phyloP scores from a whole-genome alignment of 2,797 vertebrate genomes.

The Lagodon rhomboides region DNA sequence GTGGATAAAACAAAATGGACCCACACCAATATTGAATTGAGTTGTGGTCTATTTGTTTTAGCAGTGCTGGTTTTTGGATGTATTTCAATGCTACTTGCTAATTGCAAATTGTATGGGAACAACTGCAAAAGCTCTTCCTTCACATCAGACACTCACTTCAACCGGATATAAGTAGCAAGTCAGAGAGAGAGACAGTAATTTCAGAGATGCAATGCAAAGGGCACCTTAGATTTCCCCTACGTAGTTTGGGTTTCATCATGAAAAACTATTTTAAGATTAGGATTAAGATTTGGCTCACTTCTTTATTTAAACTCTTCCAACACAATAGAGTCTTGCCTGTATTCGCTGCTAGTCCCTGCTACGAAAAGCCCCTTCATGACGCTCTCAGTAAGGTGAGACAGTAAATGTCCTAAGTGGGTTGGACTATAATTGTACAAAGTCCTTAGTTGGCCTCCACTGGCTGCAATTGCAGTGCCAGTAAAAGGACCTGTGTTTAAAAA shows the following conservation, averaged over 20 bases:
- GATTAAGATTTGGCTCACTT: too few relatives aligned
- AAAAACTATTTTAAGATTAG: background rate
- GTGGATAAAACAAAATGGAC: too few relatives aligned
- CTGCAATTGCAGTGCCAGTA: background rate
- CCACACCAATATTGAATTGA: too few relatives aligned
- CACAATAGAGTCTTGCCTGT: background rate
- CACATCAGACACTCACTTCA: background rate
- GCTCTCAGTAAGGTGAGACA: background rate
- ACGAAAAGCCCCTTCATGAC: background rate
- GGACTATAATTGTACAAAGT: background rate
- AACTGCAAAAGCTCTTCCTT: background rate
- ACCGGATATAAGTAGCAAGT: background rate
- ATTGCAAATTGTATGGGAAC: too few relatives aligned
- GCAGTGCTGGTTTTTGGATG: too few relatives aligned
- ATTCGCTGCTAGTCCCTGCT: background rate
- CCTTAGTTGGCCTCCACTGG: background rate
- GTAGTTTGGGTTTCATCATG: background rate
- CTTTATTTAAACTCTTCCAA: background rate
- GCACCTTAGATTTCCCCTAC: background rate
- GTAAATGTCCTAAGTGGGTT: background rate
- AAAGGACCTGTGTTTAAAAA: background rate
- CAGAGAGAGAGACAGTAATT: background rate
- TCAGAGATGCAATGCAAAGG: background rate
- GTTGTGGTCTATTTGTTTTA: too few relatives aligned
- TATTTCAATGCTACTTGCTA: too few relatives aligned